A percentile compares a stretch with the other conserved stretches of the same genome.
Evolutionary conservation across 2,888 invertebrate genomes (phyloP).

Genomic region (Pyrocoelia pectoralis): DNA sequence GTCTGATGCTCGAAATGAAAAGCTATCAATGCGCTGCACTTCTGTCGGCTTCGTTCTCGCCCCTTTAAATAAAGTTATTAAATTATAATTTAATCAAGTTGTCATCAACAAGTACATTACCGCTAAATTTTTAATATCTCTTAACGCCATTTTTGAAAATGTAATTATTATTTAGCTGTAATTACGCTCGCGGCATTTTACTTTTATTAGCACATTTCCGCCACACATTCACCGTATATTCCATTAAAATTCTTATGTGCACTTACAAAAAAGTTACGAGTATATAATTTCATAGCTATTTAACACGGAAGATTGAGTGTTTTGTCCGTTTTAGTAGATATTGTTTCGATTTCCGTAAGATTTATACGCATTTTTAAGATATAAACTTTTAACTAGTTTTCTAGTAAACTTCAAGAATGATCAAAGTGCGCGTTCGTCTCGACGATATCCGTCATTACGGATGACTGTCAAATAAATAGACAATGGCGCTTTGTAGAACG

Average conservation of each 20-base stretch:
- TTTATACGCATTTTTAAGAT: conserved; percentile 15
- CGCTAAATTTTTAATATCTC: conserved; percentile 39
- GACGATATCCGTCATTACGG: conserved; percentile 36
- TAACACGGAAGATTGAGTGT: too few species aligned
- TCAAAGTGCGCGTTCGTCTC: conserved; percentile 30
- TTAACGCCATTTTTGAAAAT: conserved; percentile 30
- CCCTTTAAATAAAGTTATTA: conserved; percentile 17
- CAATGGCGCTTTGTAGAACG: conserved; percentile 35
- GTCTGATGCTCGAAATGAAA: conserved; percentile 28
- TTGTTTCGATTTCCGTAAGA: conserved; percentile 2
- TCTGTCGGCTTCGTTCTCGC: not conserved
- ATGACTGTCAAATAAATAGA: conserved; percentile 39
- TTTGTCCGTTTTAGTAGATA: too few species aligned
- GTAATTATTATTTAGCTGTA: conserved; percentile 10
- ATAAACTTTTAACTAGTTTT: conserved; percentile 29
- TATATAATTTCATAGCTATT: not conserved
- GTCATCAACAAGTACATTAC: conserved; percentile 10
- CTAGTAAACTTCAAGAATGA: conserved; percentile 32
- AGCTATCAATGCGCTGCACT: not conserved
- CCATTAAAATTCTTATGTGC: too few species aligned
- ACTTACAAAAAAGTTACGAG: not conserved
- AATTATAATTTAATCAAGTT: conserved; percentile 20
- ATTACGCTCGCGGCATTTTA: conserved; percentile 5
- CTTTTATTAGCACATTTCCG: not conserved
- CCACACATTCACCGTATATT: too few species aligned